phyloP scores from a whole-genome alignment of 2,113 vertebrate species.

The Jaculus jaculus region DNA sequence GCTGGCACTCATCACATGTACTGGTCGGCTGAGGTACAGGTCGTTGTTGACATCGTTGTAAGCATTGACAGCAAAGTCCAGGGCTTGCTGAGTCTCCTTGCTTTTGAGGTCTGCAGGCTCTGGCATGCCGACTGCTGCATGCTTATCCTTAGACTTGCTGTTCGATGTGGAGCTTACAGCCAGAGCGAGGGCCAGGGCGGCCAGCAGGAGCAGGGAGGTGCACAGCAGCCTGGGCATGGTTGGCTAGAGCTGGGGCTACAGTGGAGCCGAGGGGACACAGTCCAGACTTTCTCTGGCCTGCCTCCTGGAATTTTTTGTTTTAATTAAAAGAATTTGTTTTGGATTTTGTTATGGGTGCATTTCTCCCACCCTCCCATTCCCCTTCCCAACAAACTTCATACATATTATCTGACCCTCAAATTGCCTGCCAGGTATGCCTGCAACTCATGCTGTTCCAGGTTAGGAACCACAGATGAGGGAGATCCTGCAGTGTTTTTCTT shows the following conservation, averaged over 20 bases:
- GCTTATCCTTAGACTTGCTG: fast-evolving
- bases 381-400: too few species aligned
- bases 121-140: conserved; percentile 71
- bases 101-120: fast-evolving
- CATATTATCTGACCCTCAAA: too few species aligned
- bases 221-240: background rate
- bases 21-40: conserved; percentile 76
- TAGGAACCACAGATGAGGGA: too few species aligned
- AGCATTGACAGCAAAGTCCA: conserved; percentile 85
- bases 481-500: too few species aligned
- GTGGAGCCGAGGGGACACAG: fast-evolving
- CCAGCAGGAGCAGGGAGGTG: fast-evolving
- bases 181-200: background rate
- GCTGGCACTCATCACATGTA: conserved; percentile 76
- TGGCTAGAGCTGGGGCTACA: too few species aligned
- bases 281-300: too few species aligned
- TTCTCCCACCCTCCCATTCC: too few species aligned
- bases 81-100: conserved; percentile 71
- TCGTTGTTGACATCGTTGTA: conserved; percentile 89
- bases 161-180: background rate
- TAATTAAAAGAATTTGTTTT: too few species aligned
- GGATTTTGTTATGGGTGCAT: too few species aligned
- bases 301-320: too few species aligned
- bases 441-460: too few species aligned
- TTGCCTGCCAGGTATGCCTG: too few species aligned